Percentiles rank a stretch among this genome's conserved stretches.
phyloP scores from a whole-genome alignment of 2,888 invertebrate genomes.

The Proisotoma minuta region DNA sequence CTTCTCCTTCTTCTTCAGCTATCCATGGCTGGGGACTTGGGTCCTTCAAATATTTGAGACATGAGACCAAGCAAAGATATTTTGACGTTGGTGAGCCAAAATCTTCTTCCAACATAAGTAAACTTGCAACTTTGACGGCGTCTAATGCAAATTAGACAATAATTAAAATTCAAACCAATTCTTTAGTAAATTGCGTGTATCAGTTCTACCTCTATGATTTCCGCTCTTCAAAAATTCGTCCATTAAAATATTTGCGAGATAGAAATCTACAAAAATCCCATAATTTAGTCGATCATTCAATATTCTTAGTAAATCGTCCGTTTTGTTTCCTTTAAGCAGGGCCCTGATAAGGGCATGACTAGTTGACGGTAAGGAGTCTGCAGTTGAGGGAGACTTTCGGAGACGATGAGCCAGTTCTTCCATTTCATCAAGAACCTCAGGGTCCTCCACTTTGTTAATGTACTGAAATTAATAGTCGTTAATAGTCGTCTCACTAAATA shows the following conservation, averaged over 20 bases:
- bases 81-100: slow-evolving; percentile 65
- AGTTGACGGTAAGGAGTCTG: slow-evolving; percentile 70
- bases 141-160: slow-evolving; percentile 48
- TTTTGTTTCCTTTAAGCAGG: slow-evolving; percentile 54
- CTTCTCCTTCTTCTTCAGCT: slow-evolving; percentile 42
- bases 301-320: slow-evolving; percentile 65
- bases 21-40: slow-evolving; percentile 54
- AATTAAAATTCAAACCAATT: background rate
- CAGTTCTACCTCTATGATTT: slow-evolving; percentile 56
- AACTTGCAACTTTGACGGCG: slow-evolving; percentile 71
- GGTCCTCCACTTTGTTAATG: slow-evolving; percentile 62
- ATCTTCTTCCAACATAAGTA: slow-evolving; percentile 87
- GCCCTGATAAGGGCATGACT: slow-evolving; percentile 68
- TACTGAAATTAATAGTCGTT: slow-evolving; percentile 53
- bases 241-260: slow-evolving; percentile 71
- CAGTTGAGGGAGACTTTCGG: slow-evolving; percentile 66
- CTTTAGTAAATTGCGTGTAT: background rate
- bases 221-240: slow-evolving; percentile 68
- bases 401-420: slow-evolving; percentile 67
- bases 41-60: slow-evolving; percentile 64
- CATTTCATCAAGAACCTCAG: slow-evolving; percentile 63
- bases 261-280: slow-evolving; percentile 85
- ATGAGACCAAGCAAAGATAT: slow-evolving; percentile 67
- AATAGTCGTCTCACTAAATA: background rate
- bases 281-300: slow-evolving; percentile 77